These are phyloP conservation scores for Macaca fascicularis DNA, from an alignment of 2,113 vertebrate species.

Conservation along the genomic window T2T-MFA8v1.1 NC_088387.1:85856001-85856500, in stretches of 20 bases:
- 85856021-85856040: not conserved
- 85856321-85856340: not conserved
- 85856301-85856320: not conserved
- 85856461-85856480: not conserved
- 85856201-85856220: not conserved
- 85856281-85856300: not conserved
- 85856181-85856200: too few relatives aligned
- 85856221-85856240: not conserved
- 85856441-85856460: not conserved
- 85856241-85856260: not conserved
- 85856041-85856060: not conserved
- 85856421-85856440: not conserved
- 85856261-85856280: slow-evolving; percentile 15
- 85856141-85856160: not conserved
- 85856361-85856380: not conserved
- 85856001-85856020: not conserved
- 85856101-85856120: not conserved
- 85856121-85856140: not conserved
- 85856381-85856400: not conserved
- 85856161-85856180: not conserved
- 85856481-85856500: not conserved
- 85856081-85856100: not conserved
- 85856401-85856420: slow-evolving; percentile 24
- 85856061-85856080: not conserved
- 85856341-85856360: slow-evolving; percentile 15